These are phyloP conservation scores for Drosophila affinis DNA, from an alignment of 2,888 invertebrate species.

Conservation along the genomic window DNA sequence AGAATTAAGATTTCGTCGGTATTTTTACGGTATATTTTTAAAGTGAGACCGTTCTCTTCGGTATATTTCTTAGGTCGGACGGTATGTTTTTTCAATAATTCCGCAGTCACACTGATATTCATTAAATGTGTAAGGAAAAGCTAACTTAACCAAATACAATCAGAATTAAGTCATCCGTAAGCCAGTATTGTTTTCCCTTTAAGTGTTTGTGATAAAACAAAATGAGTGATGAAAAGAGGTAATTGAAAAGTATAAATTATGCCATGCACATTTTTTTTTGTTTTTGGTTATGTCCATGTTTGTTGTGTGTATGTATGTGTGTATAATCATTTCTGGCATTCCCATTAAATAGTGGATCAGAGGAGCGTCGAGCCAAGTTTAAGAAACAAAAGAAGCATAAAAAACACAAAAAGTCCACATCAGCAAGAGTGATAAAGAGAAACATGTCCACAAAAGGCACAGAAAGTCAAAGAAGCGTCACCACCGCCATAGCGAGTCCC, in stretches of 20 bases:
- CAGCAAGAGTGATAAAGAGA: constrained; percentile 82
- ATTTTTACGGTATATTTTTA: too few relatives aligned
- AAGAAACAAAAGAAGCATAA: constrained; percentile 87
- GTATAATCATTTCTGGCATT: constrained; percentile 27
- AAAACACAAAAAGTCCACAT: constrained; percentile 86
- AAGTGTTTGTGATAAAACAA: constrained; percentile 20
- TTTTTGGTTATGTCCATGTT: constrained; percentile 47
- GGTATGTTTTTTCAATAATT: too few relatives aligned
- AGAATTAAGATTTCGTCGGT: too few relatives aligned
- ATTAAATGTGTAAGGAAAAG: not conserved
- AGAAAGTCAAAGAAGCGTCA: constrained; percentile 86
- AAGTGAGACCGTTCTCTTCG: too few relatives aligned
- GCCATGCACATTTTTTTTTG: constrained; percentile 15
- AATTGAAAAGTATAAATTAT: constrained; percentile 19
- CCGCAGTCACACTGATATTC: too few relatives aligned
- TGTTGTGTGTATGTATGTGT: constrained; percentile 43
- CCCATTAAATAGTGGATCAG: constrained; percentile 51
- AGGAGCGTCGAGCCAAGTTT: constrained; percentile 75
- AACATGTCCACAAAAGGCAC: constrained; percentile 66
- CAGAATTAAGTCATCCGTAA: not conserved
- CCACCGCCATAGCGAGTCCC: constrained; percentile 83
- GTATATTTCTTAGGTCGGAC: too few relatives aligned
- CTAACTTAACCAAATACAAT: not conserved
- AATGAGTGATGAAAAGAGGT: constrained; percentile 71
- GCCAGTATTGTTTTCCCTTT: not conserved